These are phyloP conservation scores for Nothoprocta perdicaria DNA, from an alignment of 2,113 vertebrate species.

Conservation along the genomic window DNA sequence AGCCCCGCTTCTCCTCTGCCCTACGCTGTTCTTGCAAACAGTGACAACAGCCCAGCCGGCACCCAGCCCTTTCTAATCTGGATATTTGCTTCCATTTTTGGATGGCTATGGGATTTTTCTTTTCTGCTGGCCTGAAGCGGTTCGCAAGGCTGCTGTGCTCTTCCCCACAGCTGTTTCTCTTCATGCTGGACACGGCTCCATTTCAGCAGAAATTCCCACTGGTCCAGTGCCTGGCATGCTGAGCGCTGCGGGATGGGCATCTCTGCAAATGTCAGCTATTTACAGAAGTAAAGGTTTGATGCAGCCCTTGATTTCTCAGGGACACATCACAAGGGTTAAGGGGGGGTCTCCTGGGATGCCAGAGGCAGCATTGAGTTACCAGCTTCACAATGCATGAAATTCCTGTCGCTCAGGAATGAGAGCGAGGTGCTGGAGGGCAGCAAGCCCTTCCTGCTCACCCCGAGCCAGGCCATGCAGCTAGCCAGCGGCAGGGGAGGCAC, in stretches of 20 bases:
- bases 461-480: not conserved
- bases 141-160: not conserved
- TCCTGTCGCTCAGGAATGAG: not conserved
- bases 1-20: not conserved
- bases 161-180: conserved; percentile 34
- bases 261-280: not conserved
- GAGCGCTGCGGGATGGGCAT: not conserved
- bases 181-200: not conserved
- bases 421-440: not conserved
- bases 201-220: not conserved
- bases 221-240: fast-evolving
- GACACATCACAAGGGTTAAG: not conserved
- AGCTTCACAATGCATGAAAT: not conserved
- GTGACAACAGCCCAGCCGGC: not conserved
- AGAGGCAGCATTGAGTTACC: not conserved
- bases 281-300: not conserved
- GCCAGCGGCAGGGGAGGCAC: not conserved
- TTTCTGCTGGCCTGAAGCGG: not conserved
- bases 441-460: not conserved
- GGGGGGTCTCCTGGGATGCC: not conserved
- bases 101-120: not conserved
- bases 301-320: not conserved
- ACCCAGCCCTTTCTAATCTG: not conserved
- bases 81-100: not conserved
- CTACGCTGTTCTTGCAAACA: not conserved